phyloP scores from a whole-genome alignment of 2,113 vertebrate species.

The Silurus asotus region DNA sequence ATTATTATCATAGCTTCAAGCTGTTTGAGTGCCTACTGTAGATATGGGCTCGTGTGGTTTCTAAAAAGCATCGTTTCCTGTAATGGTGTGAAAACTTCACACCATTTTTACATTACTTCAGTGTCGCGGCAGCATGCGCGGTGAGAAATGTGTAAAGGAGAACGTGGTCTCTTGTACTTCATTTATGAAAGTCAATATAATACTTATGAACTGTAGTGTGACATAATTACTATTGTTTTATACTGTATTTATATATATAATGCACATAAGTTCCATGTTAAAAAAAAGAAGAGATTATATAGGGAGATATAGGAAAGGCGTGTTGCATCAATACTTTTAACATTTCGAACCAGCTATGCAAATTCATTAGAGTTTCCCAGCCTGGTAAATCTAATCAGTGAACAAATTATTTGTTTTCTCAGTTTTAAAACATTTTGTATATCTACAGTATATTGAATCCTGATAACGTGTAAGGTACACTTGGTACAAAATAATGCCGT shows the following conservation, averaged over 20 bases:
- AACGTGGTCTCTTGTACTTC: not conserved
- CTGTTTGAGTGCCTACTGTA: not conserved
- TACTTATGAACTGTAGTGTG: not conserved
- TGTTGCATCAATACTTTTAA: too few species aligned
- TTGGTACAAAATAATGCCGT: not conserved
- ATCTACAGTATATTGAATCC: not conserved
- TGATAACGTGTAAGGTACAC: not conserved
- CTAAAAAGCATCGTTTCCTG: constrained; percentile 12
- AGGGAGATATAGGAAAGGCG: too few species aligned
- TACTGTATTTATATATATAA: too few species aligned
- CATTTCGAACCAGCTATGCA: too few species aligned
- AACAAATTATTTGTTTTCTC: not conserved
- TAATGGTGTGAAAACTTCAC: not conserved
- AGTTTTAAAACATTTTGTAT: not conserved
- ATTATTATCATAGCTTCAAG: constrained; percentile 27
- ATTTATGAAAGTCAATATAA: not conserved
- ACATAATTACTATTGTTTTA: too few species aligned
- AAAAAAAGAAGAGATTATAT: too few species aligned
- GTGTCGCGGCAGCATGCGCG: not conserved
- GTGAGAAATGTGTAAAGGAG: not conserved
- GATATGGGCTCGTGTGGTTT: not conserved
- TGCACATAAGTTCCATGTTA: too few species aligned
- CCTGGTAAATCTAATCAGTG: not conserved
- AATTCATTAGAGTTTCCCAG: not conserved
- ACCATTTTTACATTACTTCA: too few species aligned